phyloP scores from a whole-genome alignment of 2,113 vertebrate genomes.

The Mesembrinibis cayennensis region DNA sequence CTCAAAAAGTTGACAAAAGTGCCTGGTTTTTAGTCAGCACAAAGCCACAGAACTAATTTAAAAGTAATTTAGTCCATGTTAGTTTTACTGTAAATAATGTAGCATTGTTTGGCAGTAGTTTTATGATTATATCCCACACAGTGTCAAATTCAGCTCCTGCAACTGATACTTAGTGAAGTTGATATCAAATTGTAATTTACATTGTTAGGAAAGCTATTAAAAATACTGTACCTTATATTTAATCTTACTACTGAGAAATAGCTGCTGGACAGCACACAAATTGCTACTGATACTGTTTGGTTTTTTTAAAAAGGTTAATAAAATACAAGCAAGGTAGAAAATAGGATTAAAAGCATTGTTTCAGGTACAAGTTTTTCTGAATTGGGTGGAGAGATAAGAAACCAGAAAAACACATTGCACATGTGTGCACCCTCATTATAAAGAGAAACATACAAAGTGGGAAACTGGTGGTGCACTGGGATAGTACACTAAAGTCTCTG shows the following conservation, averaged over 20 bases:
- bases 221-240: conserved; percentile 46
- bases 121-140: conserved; percentile 8
- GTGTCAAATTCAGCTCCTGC: conserved; percentile 55
- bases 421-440: conserved; percentile 9
- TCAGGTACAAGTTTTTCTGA: conserved; percentile 41
- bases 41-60: background rate
- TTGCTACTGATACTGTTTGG: conserved; percentile 32
- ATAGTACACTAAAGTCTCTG: conserved; percentile 7
- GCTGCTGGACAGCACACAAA: conserved; percentile 48
- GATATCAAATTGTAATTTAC: conserved; percentile 52
- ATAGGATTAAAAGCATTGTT: conserved; percentile 55
- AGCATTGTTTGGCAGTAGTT: conserved; percentile 52
- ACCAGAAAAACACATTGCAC: conserved; percentile 50
- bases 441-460: conserved; percentile 59
- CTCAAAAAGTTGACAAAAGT: background rate
- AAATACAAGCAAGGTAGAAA: conserved; percentile 69
- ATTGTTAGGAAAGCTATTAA: conserved; percentile 63
- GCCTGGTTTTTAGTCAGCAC: conserved; percentile 34
- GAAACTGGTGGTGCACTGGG: conserved; percentile 10
- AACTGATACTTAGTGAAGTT: conserved; percentile 5
- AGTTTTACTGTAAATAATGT: conserved; percentile 7
- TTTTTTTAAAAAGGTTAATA: conserved; percentile 50
- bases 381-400: conserved; percentile 35
- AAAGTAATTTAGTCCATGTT: conserved; percentile 11
- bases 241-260: conserved; percentile 40